phyloP scores from a whole-genome alignment of 1,140 invertebrate species.

The Brachionus koreanus region DNA sequence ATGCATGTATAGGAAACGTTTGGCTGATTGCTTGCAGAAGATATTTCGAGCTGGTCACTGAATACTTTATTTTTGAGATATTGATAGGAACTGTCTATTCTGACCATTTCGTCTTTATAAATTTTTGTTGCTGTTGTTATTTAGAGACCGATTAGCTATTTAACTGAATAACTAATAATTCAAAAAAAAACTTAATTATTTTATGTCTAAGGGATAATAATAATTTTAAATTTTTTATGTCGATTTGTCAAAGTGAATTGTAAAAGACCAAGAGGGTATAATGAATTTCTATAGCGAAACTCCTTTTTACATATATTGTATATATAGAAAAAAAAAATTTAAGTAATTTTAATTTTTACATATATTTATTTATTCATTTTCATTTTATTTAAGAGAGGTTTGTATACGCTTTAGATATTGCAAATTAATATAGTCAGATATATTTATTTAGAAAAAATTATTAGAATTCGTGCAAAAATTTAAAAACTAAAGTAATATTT shows the following conservation, averaged over 20 bases:
- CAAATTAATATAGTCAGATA: neutral
- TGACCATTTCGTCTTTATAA: neutral
- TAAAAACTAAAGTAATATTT: neutral
- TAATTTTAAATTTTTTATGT: neutral
- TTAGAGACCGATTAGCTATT: neutral
- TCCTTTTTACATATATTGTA: neutral
- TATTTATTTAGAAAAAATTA: neutral
- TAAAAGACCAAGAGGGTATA: neutral
- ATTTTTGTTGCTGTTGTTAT: neutral
- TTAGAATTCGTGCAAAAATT: neutral
- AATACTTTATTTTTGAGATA: neutral
- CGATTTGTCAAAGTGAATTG: neutral
- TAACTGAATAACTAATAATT: neutral
- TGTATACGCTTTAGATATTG: neutral
- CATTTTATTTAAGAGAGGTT: neutral
- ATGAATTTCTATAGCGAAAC: neutral
- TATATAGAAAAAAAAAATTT: neutral
- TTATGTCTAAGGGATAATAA: neutral
- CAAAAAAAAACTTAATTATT: neutral
- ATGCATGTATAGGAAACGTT: constrained; percentile 11
- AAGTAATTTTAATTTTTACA: constrained; percentile 1
- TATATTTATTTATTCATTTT: constrained; percentile 2
- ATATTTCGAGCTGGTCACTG: neutral
- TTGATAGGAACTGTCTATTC: constrained; percentile 8
- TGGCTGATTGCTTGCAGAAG: neutral